Conservation (phyloP, 2,888 invertebrate genomes). For the Campoplex nolae region DNA sequence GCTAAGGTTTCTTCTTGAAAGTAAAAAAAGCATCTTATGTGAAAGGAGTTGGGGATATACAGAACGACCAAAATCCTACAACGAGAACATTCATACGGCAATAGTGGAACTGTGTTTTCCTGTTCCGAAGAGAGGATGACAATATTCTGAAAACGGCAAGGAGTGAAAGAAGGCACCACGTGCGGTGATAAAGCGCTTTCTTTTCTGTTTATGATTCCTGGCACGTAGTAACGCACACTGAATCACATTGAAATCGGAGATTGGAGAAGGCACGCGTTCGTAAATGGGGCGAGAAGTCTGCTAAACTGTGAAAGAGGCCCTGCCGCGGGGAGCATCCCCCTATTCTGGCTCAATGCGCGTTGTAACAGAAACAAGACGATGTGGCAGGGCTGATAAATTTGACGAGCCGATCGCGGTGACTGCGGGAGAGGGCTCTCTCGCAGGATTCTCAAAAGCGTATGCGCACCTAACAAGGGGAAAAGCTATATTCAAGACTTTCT, state of each 20-base stretch:
- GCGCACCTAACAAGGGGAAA: background rate
- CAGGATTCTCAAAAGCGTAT: background rate
- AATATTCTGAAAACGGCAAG: slow-evolving; percentile 20
- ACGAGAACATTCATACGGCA: background rate
- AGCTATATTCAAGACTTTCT: slow-evolving; percentile 13
- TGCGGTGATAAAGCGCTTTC: slow-evolving; percentile 74
- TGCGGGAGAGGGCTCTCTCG: background rate
- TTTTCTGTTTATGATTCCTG: slow-evolving; percentile 82
- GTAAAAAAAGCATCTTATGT: background rate
- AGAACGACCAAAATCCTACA: background rate
- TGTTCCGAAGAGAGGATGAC: slow-evolving; percentile 41
- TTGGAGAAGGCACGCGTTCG: slow-evolving; percentile 75
- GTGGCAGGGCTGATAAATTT: slow-evolving; percentile 38
- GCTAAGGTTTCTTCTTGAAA: background rate
- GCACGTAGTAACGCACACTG: slow-evolving; percentile 79
- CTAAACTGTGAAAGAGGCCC: slow-evolving; percentile 75
- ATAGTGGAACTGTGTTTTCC: background rate
- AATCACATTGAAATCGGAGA: slow-evolving; percentile 83
- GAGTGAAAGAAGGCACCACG: slow-evolving; percentile 76
- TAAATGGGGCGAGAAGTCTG: slow-evolving; percentile 75
- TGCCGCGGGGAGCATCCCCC: background rate
- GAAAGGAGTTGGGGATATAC: background rate
- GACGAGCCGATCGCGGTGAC: slow-evolving; percentile 28
- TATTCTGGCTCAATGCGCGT: slow-evolving; percentile 8
- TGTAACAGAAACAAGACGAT: slow-evolving; percentile 50